Percentiles rank a stretch among this genome's conserved stretches.
Conservation (phyloP, 2,797 vertebrate species). For the Sebastes steindachneri region DNA sequence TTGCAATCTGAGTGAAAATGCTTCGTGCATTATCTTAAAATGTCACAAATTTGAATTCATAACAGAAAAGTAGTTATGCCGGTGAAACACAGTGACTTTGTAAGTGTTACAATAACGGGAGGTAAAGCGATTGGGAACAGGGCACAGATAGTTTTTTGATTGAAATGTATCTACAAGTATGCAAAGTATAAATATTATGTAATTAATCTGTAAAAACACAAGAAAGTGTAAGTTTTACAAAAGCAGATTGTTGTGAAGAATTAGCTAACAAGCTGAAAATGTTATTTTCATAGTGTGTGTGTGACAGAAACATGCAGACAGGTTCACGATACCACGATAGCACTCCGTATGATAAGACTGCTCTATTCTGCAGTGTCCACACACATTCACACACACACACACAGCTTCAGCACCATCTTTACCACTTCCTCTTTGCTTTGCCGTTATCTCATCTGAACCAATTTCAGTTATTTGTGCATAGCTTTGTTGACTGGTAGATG, state of each 20-base stretch:
- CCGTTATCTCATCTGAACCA: conserved; percentile 37
- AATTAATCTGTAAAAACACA: neutral
- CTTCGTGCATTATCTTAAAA: neutral
- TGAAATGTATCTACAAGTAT: neutral
- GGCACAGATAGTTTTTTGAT: neutral
- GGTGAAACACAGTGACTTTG: too few species aligned
- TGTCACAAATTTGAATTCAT: neutral
- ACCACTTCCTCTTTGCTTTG: conserved; percentile 64
- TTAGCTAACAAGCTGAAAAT: neutral
- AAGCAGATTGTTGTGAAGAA: neutral
- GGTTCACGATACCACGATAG: neutral
- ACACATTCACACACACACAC: too few species aligned
- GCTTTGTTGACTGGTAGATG: neutral
- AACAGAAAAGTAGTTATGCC: neutral
- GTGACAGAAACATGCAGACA: neutral
- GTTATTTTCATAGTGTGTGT: neutral
- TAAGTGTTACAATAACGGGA: neutral
- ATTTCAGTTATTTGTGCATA: neutral
- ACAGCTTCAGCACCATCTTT: neutral
- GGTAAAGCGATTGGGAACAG: neutral
- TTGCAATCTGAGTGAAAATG: neutral
- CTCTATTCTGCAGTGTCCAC: neutral
- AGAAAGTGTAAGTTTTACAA: neutral
- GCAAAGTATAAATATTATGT: neutral
- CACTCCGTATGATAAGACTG: neutral